phyloP scores from a whole-genome alignment of 1,140 invertebrate species.

The Drosophila sechellia region DNA sequence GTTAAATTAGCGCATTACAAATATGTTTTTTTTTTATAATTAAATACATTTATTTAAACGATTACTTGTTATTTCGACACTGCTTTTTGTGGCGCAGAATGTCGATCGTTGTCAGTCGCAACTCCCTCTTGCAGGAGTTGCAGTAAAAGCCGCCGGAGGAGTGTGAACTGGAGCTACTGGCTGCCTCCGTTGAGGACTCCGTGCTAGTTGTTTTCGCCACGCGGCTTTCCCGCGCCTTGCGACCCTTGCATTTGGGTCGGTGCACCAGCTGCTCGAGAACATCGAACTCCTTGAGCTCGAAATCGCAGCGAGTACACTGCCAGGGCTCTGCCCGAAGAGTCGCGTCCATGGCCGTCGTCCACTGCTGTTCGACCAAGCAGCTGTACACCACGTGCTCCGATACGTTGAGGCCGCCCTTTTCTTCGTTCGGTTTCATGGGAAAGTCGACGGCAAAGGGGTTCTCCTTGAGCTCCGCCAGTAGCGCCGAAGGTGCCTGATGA shows the following conservation, averaged over 20 bases:
- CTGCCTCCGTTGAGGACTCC: not conserved
- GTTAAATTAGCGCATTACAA: too few species aligned
- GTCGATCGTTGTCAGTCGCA: slow-evolving; percentile 90
- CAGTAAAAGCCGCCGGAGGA: slow-evolving; percentile 87
- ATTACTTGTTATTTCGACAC: slow-evolving; percentile 72
- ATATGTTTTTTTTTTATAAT: not conserved
- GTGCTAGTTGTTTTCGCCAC: not conserved
- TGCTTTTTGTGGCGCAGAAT: slow-evolving; percentile 90
- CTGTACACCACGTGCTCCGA: slow-evolving; percentile 93
- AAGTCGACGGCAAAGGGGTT: slow-evolving; percentile 91
- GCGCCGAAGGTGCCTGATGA: slow-evolving; percentile 81
- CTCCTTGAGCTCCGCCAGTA: slow-evolving; percentile 84
- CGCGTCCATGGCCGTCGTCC: slow-evolving; percentile 86
- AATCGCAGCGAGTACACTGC: slow-evolving; percentile 86
- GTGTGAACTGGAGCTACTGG: not conserved
- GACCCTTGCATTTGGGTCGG: slow-evolving; percentile 29
- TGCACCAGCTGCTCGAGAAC: slow-evolving; percentile 86
- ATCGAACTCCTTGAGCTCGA: slow-evolving; percentile 84
- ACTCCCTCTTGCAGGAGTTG: slow-evolving; percentile 88
- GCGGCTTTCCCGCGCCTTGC: slow-evolving; percentile 75
- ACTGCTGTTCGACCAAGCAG: slow-evolving; percentile 88
- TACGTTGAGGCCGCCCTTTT: slow-evolving; percentile 93
- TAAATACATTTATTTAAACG: not conserved
- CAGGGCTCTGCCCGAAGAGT: slow-evolving; percentile 86
- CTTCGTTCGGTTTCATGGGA: slow-evolving; percentile 86